Evolutionary conservation across 2,797 vertebrate genomes (phyloP).

Genomic region (Bryconaethiops microstoma): DNA sequence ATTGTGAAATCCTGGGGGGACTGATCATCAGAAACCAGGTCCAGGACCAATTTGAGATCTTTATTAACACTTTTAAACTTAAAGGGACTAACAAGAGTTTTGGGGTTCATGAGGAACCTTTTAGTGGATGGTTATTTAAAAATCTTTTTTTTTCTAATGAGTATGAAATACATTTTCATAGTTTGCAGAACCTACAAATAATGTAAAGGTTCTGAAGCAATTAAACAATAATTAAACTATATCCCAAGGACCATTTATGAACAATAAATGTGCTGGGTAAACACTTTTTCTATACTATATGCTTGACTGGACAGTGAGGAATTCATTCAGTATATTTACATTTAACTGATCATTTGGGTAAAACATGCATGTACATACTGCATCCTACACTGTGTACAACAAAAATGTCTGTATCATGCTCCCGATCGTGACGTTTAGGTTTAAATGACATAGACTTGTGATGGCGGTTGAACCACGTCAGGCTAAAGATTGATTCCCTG

Average conservation of each 20-base stretch:
- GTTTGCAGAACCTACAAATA: not conserved
- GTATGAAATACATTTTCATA: too few species aligned
- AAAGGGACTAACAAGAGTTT: too few species aligned
- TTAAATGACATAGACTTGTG: not conserved
- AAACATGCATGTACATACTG: not conserved
- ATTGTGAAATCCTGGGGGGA: too few species aligned
- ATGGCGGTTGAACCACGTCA: not conserved
- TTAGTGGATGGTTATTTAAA: too few species aligned
- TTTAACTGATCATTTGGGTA: not conserved
- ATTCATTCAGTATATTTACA: not conserved
- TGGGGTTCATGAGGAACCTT: too few species aligned
- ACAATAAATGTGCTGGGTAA: too few species aligned
- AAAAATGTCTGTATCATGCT: slow-evolving; percentile 3
- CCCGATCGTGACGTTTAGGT: not conserved
- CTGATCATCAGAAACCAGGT: not conserved
- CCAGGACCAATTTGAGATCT: not conserved
- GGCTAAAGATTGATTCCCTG: not conserved
- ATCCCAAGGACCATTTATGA: too few species aligned
- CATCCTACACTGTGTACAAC: too few species aligned
- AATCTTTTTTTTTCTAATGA: too few species aligned
- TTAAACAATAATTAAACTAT: too few species aligned
- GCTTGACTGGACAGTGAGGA: too few species aligned
- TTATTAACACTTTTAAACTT: not conserved
- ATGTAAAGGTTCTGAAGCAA: not conserved
- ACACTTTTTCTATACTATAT: not conserved